A percentile compares a stretch with the other conserved stretches of the same genome.
phyloP scores from a whole-genome alignment of 2,797 vertebrate species.

The Ambastaia sidthimunki region DNA sequence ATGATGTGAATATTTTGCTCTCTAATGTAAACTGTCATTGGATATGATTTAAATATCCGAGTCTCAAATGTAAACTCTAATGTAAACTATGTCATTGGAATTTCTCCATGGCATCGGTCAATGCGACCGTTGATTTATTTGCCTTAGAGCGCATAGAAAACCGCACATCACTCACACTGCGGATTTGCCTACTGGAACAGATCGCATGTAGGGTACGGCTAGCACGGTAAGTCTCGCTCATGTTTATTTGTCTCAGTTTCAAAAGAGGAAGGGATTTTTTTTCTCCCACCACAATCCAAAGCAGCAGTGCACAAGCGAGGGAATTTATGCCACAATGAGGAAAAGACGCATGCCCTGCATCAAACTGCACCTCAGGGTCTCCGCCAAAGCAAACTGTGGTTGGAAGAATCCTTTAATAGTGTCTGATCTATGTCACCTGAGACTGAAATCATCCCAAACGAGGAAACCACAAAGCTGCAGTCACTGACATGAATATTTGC shows the following conservation, averaged over 20 bases:
- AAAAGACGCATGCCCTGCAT: constrained; percentile 40
- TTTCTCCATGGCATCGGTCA: constrained; percentile 2
- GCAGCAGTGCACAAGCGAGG: constrained; percentile 10
- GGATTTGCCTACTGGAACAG: background rate
- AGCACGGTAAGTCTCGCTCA: background rate
- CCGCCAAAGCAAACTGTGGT: constrained; percentile 84
- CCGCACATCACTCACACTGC: background rate
- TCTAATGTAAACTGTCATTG: background rate
- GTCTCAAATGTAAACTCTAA: background rate
- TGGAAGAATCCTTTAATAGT: constrained; percentile 85
- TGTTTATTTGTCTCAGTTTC: constrained; percentile 36
- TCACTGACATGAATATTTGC: constrained; percentile 25
- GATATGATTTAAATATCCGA: background rate
- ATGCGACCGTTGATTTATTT: background rate
- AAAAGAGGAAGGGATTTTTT: constrained; percentile 35
- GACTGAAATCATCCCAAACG: constrained; percentile 83
- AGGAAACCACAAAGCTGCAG: constrained; percentile 77
- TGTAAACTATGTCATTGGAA: background rate
- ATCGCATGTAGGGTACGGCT: constrained; percentile 13
- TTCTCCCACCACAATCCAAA: constrained; percentile 29
- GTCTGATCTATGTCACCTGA: constrained; percentile 86
- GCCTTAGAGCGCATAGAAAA: background rate
- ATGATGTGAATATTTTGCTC: background rate
- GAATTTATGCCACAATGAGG: constrained; percentile 19
- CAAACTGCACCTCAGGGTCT: constrained; percentile 35